Evolutionary conservation across 2,113 vertebrate genomes (phyloP), one percentile per base, ranked within the genome.

Genomic region (Oreocharis arfaki): DNA sequence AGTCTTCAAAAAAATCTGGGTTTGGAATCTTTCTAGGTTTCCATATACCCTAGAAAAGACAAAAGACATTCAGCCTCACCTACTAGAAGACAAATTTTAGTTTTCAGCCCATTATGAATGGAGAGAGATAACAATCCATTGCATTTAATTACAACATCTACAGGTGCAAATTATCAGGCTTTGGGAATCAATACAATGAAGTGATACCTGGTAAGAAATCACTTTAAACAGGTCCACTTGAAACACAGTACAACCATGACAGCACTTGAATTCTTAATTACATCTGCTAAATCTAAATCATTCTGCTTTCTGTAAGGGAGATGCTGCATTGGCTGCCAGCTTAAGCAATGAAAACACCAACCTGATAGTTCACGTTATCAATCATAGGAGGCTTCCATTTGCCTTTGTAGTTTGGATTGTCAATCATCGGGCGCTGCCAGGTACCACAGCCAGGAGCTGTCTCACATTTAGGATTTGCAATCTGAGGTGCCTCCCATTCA

Each of bases 351-450:
- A 49, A 33, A 92, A 59, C 41, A 97, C 97, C 86, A 96, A 99
- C 99, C 99, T 99, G 99, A 96, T 99, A 99, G 97, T 98, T 99
- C 77, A 99, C 99, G 5, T 99, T 99, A 97, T 99, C 99, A 67
- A 99, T 99, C 99, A 99, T 99, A 35, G 99, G 98, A 21, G 99
- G 95, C 96, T 99, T 99, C 99, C 99, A 99, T 97, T 99, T 99
- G 97, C 99, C 99, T 98, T 99, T 99, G 97, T 99, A 99, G 97
- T 96, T 99, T 70, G 99, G 99, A 96, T 99, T 99, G 95, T 99
- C 99, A 44, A 99, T 98, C 98, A 98, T 98, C 1, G 99, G 99
- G 9, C 99, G 97, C 69, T 99, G 98, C 99, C 99, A 99, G 68
- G 96, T 95, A 33, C 99, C 99, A 75, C 99, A 99, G 70, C 99